These are phyloP conservation scores for Phymanthus crucifer DNA, from an alignment of 92 coral and sea anemone species.

Conservation along the genomic window DNA sequence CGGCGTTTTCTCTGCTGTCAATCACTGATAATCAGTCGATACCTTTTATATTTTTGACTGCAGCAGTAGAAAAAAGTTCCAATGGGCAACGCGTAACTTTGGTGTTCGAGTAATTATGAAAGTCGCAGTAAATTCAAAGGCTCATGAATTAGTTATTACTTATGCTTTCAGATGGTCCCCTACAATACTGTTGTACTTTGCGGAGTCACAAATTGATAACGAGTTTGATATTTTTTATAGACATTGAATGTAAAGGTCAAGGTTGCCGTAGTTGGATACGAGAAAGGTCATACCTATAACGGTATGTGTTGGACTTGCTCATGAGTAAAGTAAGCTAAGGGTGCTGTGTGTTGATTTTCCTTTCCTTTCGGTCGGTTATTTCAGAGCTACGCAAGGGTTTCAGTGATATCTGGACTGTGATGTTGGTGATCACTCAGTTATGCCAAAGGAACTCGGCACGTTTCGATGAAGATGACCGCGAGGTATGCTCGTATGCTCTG, in stretches of 20 bases:
- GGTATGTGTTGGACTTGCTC: slow-evolving; percentile 24
- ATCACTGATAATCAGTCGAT: too few relatives aligned
- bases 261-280: slow-evolving; percentile 66
- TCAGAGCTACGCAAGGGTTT: slow-evolving; percentile 75
- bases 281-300: slow-evolving; percentile 52
- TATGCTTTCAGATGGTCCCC: too few relatives aligned
- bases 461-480: slow-evolving; percentile 90
- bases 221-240: slow-evolving; percentile 42
- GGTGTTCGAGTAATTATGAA: too few relatives aligned
- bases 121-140: too few relatives aligned
- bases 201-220: too few relatives aligned
- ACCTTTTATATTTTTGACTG: too few relatives aligned
- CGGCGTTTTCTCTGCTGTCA: too few relatives aligned
- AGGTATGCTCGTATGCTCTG: slow-evolving; percentile 62
- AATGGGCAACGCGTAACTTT: too few relatives aligned
- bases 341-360: not conserved
- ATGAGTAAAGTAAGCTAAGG: too few relatives aligned
- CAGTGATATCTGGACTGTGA: slow-evolving; percentile 75
- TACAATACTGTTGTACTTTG: too few relatives aligned
- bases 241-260: slow-evolving; percentile 81
- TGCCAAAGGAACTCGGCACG: slow-evolving; percentile 94
- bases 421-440: slow-evolving; percentile 81
- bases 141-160: too few relatives aligned
- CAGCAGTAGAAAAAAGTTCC: too few relatives aligned
- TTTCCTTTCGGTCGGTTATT: not conserved